Evolutionary conservation across 2,888 invertebrate species (phyloP), one percentile per base, ranked within the genome.

Genomic region (Atherix ibis): DNA sequence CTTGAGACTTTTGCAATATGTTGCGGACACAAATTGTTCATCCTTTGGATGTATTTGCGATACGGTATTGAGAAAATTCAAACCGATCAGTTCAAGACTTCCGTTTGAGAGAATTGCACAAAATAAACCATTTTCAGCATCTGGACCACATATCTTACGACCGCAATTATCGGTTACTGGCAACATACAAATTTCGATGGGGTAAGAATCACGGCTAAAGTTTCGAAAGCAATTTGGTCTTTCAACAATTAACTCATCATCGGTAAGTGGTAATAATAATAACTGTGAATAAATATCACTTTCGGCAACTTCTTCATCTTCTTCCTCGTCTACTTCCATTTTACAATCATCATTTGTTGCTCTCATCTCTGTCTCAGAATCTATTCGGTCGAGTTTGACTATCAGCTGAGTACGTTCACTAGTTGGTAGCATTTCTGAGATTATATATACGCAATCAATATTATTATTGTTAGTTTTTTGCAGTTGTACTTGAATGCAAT

Each of bases 1-100:
- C 51, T 91, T 89, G 38, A 89, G 70, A 63, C 87, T 85, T 37
- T 82, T 79, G 55, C 89, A 89, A 56, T 83, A 89, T 1, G 79
- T 77, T 2, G 80, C 80, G 1, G 87, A 82, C 10, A 83, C 72
- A 51, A 88, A 87, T 49, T 72, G 74, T 28, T 74, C 72, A 25
- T 70, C 69, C 2, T 76, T 73, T 24, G 77, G 68, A 43, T 68
- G 67, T 18, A 80, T 78, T 40, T 73, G 71, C 2, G 77, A 74
- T 5, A 80, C 58, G 4, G 71, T 67, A 43, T 70, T 71, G 43
- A 88, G 68, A 32, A 76, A 75, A n/a, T 70, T 66, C 27, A 87
- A 55, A 24, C 77, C 73, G 37, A 84, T 66, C 29, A 89, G 59
- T 49, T 80, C 68, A 22, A 89, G 67, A 30, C 69, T 67, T 5